Conservation (phyloP, 2,113 vertebrate species). For the Microcebus jonahi region DNA sequence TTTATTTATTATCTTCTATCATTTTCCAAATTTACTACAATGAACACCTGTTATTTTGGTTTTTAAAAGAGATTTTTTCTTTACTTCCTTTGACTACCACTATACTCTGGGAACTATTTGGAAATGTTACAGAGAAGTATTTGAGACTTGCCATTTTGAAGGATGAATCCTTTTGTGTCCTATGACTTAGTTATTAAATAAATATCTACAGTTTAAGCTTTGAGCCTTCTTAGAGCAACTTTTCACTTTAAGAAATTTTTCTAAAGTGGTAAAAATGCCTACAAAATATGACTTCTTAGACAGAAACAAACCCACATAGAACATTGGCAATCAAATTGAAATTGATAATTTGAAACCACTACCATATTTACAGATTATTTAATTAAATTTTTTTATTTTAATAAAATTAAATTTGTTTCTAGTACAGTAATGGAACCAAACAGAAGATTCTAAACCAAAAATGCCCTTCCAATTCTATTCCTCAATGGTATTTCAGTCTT, state of each 20-base stretch:
- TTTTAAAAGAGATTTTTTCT: neutral
- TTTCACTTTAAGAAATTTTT: slow-evolving; percentile 57
- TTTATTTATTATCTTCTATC: neutral
- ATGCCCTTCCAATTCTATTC: neutral
- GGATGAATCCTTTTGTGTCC: neutral
- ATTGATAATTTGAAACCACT: slow-evolving; percentile 45
- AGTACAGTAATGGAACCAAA: slow-evolving; percentile 41
- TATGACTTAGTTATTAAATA: slow-evolving; percentile 1
- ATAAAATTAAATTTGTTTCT: slow-evolving; percentile 32
- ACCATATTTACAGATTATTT: slow-evolving; percentile 38
- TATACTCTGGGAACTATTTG: neutral
- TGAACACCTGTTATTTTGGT: neutral
- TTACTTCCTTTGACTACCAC: neutral
- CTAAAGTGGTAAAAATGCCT: slow-evolving; percentile 45
- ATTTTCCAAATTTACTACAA: slow-evolving; percentile 5
- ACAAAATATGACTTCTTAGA: slow-evolving; percentile 29
- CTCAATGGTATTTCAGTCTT: neutral
- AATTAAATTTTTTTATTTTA: neutral
- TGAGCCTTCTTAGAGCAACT: neutral
- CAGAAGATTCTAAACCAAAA: slow-evolving; percentile 48
- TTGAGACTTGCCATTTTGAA: neutral
- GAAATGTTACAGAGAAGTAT: neutral
- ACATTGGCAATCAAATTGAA: slow-evolving; percentile 50
- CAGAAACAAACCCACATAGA: neutral
- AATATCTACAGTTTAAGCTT: neutral